Evolutionary conservation across 2,797 vertebrate genomes (phyloP), one percentile per base, ranked within the genome.

Genomic region (Sebastes cheni): DNA sequence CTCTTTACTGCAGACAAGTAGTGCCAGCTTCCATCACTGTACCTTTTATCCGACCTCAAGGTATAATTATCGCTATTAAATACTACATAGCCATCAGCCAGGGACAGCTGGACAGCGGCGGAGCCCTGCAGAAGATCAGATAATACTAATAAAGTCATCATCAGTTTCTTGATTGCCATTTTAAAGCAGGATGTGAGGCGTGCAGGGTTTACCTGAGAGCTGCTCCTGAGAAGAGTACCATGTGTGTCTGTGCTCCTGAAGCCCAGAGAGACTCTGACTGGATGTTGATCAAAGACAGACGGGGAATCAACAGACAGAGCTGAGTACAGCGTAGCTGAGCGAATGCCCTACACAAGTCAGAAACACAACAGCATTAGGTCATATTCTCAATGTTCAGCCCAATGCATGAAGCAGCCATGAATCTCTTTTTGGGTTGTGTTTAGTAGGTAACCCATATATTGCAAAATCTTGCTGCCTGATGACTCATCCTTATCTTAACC

Each of bases 21-120:
- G 80, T 94, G 92, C 93, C 94, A 95, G n/a, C 39, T 54, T 73
- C 93, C 93, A 79, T 91, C 91, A n/a, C 68, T 86, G 59, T 88
- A 92, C 64, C 77, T 87, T 70, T 86, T 62, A n/a, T 75, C 77
- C 13, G 92, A 92, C 67, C 56, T 91, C 72, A 93, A 20, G 39
- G 75, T 85, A 9, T 78, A 70, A 77, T 79, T 79, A 54, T 59
- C 68, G 75, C 76, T 80, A 11, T 69, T 82, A 71, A 95, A 87
- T 55, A 89, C 70, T 5, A 91, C 81, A 65, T 80, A 90, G 50
- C 93, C 91, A 14, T 92, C 85, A 39, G 20, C 55, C 64, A 94
- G 76, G 27, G 84, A 88, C 61, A 95, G 81, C 54, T 86, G 80
- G 64, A 93, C 73, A 36, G 77, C 50, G 42, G 32, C 1, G 7